Percentiles rank a stretch among this genome's conserved stretches.
These are phyloP conservation scores for Choristoneura rosaceana DNA, from an alignment of 2,888 invertebrate species.

Conservation along the genomic window DNA sequence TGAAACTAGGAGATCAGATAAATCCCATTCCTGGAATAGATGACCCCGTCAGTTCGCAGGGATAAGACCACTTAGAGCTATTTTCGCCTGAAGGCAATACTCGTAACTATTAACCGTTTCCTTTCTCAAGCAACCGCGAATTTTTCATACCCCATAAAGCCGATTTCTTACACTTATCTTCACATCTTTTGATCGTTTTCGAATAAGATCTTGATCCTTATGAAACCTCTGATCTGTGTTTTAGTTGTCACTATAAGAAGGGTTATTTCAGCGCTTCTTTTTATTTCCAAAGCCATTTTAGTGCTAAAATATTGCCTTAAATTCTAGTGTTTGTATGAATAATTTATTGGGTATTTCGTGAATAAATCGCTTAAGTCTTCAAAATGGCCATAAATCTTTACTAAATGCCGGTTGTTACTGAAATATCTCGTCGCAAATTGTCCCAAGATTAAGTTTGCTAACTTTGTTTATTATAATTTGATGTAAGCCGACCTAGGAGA, in stretches of 20 bases:
- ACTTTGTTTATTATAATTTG: slow-evolving; percentile 6
- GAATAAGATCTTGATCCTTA: slow-evolving; percentile 11
- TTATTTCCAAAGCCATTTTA: slow-evolving; percentile 14
- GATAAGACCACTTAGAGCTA: no score
- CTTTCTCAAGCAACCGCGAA: background rate
- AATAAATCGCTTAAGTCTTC: slow-evolving; percentile 23
- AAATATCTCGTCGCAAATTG: slow-evolving; percentile 10
- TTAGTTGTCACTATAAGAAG: slow-evolving; percentile 22
- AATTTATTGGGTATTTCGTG: slow-evolving; percentile 26
- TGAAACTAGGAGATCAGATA: no score
- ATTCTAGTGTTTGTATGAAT: slow-evolving; percentile 36
- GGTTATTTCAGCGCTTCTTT: slow-evolving; percentile 2
- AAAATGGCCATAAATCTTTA: slow-evolving; percentile 13
- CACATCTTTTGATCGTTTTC: slow-evolving; percentile 6
- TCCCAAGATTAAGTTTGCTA: background rate
- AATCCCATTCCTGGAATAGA: no score
- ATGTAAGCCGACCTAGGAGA: background rate
- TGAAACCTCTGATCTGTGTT: slow-evolving; percentile 8
- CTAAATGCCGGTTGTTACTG: slow-evolving; percentile 13
- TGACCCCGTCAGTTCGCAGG: no score
- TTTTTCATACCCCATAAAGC: slow-evolving; percentile 1
- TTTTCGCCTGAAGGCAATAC: no score
- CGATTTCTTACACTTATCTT: background rate
- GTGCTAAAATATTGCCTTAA: slow-evolving; percentile 28
- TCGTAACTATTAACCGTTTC: no score